These are phyloP conservation scores for Leucoraja ocellata DNA, from an alignment of 2,797 vertebrate species.

Conservation along the genomic window DNA sequence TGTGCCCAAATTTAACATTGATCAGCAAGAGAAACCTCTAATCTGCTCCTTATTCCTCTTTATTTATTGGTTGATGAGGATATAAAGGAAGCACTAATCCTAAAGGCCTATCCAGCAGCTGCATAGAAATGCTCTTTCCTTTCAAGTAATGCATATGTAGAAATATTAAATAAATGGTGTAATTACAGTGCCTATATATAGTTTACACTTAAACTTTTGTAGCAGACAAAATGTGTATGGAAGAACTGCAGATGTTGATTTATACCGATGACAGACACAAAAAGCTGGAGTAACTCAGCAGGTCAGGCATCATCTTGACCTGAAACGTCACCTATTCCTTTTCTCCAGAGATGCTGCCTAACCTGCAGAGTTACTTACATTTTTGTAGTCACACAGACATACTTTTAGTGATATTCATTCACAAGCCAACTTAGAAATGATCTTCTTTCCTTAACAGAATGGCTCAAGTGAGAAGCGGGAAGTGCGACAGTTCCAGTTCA, in stretches of 20 bases:
- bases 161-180: not conserved
- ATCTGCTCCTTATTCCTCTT: not conserved
- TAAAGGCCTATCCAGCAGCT: not conserved
- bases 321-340: no score
- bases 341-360: no score
- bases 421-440: not conserved
- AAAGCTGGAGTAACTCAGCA: no score
- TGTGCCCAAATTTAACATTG: not conserved
- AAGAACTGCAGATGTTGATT: no score
- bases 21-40: not conserved
- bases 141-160: not conserved
- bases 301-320: no score
- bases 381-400: not conserved
- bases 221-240: no score
- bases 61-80: not conserved
- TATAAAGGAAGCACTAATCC: not conserved
- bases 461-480: constrained; percentile 89
- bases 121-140: no score
- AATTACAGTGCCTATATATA: not conserved
- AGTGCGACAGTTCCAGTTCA: constrained; percentile 91
- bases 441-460: constrained; percentile 60
- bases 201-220: not conserved
- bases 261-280: no score
- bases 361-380: no score
- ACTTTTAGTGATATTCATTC: not conserved